Conservation (phyloP, 2,797 vertebrate species). For the Cynodonichthys magdalenae region DNA sequence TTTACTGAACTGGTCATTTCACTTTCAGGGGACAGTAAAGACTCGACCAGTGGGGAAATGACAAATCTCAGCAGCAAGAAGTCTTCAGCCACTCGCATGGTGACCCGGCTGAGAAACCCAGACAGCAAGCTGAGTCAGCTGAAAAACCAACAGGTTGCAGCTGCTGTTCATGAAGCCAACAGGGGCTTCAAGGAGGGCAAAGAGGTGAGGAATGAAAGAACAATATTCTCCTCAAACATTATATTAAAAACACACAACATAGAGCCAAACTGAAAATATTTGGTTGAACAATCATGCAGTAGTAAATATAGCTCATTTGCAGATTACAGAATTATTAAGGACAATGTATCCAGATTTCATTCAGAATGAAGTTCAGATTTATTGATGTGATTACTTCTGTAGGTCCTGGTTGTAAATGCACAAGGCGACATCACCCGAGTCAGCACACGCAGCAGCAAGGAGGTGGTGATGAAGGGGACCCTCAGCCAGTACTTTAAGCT, state of each 20-base stretch:
- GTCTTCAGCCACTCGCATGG: constrained; percentile 88
- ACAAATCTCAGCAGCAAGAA: constrained; percentile 69
- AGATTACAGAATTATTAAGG: background rate
- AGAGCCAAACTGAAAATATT: background rate
- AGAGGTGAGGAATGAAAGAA: constrained; percentile 83
- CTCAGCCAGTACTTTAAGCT: constrained; percentile 92
- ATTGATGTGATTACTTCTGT: constrained; percentile 10
- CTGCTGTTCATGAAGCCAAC: constrained; percentile 92
- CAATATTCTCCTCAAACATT: accelerated
- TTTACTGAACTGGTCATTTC: background rate
- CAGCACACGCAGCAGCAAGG: constrained; percentile 85
- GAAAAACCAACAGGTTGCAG: constrained; percentile 94
- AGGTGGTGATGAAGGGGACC: constrained; percentile 90
- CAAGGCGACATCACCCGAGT: constrained; percentile 92
- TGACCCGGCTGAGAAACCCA: constrained; percentile 94
- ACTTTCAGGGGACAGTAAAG: constrained; percentile 81
- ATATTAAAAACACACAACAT: background rate
- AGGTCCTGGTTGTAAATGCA: constrained; percentile 92
- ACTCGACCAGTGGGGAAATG: constrained; percentile 78
- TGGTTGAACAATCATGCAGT: background rate
- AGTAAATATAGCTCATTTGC: background rate
- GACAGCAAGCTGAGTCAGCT: constrained; percentile 97
- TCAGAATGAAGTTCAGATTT: background rate
- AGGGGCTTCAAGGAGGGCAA: constrained; percentile 92
- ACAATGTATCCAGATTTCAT: background rate